These are phyloP conservation scores for Cremastinae sp. DNA, from an alignment of 2,888 invertebrate genomes.

Conservation along the genomic window DNA sequence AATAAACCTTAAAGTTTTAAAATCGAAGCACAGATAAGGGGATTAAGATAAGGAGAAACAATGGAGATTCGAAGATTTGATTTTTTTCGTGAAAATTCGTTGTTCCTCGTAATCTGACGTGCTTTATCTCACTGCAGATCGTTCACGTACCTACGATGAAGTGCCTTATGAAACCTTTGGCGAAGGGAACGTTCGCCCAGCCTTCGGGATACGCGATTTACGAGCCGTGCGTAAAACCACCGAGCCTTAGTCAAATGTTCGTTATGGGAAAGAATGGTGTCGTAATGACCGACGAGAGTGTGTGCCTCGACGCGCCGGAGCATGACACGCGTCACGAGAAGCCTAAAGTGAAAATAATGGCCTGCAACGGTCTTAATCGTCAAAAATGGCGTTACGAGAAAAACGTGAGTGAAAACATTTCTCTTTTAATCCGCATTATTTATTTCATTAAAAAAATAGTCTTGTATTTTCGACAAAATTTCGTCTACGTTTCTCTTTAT, in stretches of 20 bases:
- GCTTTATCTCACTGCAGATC: slow-evolving; percentile 79
- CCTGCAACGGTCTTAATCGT: slow-evolving; percentile 85
- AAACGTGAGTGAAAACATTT: slow-evolving; percentile 74
- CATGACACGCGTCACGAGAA: slow-evolving; percentile 81
- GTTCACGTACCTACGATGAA: slow-evolving; percentile 81
- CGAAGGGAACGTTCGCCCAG: slow-evolving; percentile 84
- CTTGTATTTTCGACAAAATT: slow-evolving; percentile 1
- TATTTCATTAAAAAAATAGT: slow-evolving; percentile 16
- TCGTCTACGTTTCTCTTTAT: neutral
- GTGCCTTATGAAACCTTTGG: slow-evolving; percentile 86
- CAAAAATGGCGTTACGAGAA: slow-evolving; percentile 87
- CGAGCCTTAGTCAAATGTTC: slow-evolving; percentile 86
- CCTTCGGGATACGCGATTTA: slow-evolving; percentile 87
- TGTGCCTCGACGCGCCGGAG: slow-evolving; percentile 89
- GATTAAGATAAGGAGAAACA: neutral
- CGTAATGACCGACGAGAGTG: slow-evolving; percentile 93
- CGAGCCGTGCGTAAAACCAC: slow-evolving; percentile 84
- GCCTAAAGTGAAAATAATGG: slow-evolving; percentile 86
- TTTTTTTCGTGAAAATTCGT: neutral
- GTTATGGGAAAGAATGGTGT: slow-evolving; percentile 86
- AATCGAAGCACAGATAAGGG: too few species aligned
- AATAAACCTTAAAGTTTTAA: too few species aligned
- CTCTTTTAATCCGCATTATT: slow-evolving; percentile 16
- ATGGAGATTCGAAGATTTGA: slow-evolving; percentile 6
- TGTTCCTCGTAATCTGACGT: neutral